Evolutionary conservation across 2,888 invertebrate species (phyloP), one percentile per base, ranked within the genome.

Genomic region (Tenthredo distinguenda): DNA sequence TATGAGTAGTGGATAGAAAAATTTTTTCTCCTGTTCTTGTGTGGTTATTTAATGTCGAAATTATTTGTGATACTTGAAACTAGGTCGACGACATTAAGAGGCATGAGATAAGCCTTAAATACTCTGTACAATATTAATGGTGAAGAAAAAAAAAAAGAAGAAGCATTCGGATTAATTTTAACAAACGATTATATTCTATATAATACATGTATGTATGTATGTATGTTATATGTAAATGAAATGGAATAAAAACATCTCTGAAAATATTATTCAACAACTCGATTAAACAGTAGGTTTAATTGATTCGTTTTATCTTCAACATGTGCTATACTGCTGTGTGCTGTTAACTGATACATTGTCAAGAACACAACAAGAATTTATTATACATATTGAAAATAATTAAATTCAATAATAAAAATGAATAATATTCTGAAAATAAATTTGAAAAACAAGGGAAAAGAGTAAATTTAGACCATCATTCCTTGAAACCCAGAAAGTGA

Each of bases 301-400:
- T 26, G 62, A 62, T 62, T 26, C 62, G 10, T 62, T 4, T 62
- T 62, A 62, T 62, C 26, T 62, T 26, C 12, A 26, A 62, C 62
- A 62, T 62, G 62, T 62, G 62, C 21, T 26, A 26, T 26, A n/a
- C 55, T n/a, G n/a, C 7, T 18, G n/a, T 55, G n/a, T 7, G 55
- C 55, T 62, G 62, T 62, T 26, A 12, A 62, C 21, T 62, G 26
- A 26, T 62, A 62, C 55, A 55, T 47, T 12, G 43, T 62, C 26
- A 62, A 62, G 62, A 62, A 62, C 10, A 21, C 62, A 62, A 62
- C 62, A 62, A 62, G 26, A 62, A 62, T 26, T 62, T 62, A 71
- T 15, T 3, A 37, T 71, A 34, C 31, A 55, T 55, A 55, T 55
- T 7, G 55, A 55, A 6, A 55, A n/a, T 55, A 55, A 55, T 55